These are phyloP conservation scores for Neotragus pygmaeus DNA, from an alignment of 2,113 vertebrate species.

Conservation along the genomic window DNA sequence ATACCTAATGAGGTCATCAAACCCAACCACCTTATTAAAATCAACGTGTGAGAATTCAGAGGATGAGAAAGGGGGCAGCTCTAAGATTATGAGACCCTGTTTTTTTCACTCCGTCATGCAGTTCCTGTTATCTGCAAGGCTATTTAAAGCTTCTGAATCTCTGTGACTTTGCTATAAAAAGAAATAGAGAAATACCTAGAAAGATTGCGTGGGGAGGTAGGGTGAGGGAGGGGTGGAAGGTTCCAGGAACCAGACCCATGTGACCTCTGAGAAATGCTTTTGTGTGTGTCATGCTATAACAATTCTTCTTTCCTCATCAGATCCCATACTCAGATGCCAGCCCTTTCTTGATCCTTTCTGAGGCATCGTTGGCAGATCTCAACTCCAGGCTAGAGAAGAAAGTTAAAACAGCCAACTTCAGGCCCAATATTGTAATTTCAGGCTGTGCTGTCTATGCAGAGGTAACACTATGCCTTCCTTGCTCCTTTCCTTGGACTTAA, in stretches of 20 bases:
- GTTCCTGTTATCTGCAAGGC: background rate
- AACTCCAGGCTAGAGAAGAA: slow-evolving; percentile 85
- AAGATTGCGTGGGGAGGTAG: background rate
- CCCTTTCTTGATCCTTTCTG: slow-evolving; percentile 88
- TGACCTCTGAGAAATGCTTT: background rate
- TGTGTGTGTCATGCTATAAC: accelerated
- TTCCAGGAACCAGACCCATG: background rate
- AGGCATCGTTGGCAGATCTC: slow-evolving; percentile 89
- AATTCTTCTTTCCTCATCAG: slow-evolving; percentile 51
- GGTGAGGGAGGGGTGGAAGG: accelerated
- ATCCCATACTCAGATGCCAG: slow-evolving; percentile 87
- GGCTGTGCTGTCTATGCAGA: slow-evolving; percentile 87
- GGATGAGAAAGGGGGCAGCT: background rate
- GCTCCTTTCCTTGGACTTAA: background rate
- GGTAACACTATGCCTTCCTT: slow-evolving; percentile 76
- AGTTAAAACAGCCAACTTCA: slow-evolving; percentile 85
- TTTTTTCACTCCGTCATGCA: background rate
- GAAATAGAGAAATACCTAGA: background rate
- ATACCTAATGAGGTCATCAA: background rate
- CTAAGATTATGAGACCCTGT: background rate
- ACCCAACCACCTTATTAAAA: background rate
- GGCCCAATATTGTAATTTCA: slow-evolving; percentile 88
- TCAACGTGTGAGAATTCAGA: background rate
- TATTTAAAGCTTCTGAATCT: background rate
- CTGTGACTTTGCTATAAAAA: background rate